Percentiles rank a stretch among this genome's conserved stretches.
Conservation (phyloP, 2,888 invertebrate genomes). For the Carterocephalus palaemon region DNA sequence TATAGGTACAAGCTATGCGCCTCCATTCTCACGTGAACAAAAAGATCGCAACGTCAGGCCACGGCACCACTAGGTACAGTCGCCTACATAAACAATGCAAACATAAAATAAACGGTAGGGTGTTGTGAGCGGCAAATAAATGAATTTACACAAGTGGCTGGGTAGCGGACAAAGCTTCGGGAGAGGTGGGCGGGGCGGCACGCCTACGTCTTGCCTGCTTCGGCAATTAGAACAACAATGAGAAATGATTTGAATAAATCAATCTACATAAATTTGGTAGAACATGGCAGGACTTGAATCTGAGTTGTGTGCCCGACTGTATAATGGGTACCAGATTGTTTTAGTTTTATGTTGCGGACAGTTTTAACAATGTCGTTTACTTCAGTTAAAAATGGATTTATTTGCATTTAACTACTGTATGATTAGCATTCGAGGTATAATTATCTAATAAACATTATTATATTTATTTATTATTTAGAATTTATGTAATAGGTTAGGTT, state of each 20-base stretch:
- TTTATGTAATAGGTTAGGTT: too few species aligned
- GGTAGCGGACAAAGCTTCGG: slow-evolving; percentile 52
- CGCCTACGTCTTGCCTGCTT: slow-evolving; percentile 58
- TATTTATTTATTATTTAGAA: too few species aligned
- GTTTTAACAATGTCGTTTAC: too few species aligned
- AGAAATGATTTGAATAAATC: slow-evolving; percentile 54
- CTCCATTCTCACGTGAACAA: not conserved
- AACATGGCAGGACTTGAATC: slow-evolving; percentile 11
- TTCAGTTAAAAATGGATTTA: too few species aligned
- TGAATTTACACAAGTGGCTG: slow-evolving; percentile 49
- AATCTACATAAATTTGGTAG: slow-evolving; percentile 53
- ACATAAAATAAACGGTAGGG: slow-evolving; percentile 59
- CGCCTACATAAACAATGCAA: slow-evolving; percentile 55
- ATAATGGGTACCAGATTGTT: too few species aligned
- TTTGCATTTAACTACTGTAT: too few species aligned
- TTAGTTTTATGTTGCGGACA: too few species aligned
- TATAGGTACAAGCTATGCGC: too few species aligned
- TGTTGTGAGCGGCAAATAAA: slow-evolving; percentile 50
- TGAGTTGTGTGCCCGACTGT: not conserved
- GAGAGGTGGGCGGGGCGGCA: slow-evolving; percentile 61
- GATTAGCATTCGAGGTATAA: too few species aligned
- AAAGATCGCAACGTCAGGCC: not conserved
- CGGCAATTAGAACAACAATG: slow-evolving; percentile 63
- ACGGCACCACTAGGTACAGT: slow-evolving; percentile 41
- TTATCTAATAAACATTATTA: too few species aligned